Evolutionary conservation across 2,113 vertebrate species (phyloP).

Genomic region (Megalops atlanticus): DNA sequence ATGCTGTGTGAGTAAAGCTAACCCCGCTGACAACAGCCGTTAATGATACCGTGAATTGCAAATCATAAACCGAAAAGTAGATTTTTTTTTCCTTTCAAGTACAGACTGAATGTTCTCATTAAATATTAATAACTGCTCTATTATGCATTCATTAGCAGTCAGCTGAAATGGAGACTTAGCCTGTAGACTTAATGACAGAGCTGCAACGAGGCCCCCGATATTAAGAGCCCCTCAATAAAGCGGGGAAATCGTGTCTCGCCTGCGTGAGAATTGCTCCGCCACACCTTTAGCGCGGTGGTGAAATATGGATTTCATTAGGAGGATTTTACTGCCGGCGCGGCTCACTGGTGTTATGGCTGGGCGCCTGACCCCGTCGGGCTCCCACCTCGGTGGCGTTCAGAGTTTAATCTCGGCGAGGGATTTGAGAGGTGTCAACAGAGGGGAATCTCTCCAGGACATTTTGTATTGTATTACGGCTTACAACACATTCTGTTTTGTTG

Average conservation of each 20-base stretch:
- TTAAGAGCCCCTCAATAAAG: background rate
- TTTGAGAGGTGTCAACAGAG: no score
- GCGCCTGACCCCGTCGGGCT: background rate
- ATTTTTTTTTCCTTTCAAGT: constrained; percentile 8
- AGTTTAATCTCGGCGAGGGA: background rate
- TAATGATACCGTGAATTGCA: constrained; percentile 9
- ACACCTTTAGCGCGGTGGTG: background rate
- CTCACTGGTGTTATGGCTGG: background rate
- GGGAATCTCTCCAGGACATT: no score
- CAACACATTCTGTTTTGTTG: no score
- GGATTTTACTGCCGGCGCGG: background rate
- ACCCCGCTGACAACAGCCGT: background rate
- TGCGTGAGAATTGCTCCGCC: background rate
- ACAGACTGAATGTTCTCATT: background rate
- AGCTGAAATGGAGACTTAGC: background rate
- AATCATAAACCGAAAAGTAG: background rate
- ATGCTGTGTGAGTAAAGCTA: background rate
- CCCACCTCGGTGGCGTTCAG: background rate
- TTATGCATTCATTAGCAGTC: background rate
- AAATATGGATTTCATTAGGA: background rate
- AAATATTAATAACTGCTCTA: constrained; percentile 1
- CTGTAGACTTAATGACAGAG: background rate
- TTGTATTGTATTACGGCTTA: no score
- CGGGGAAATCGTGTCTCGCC: background rate
- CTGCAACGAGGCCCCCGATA: background rate